phyloP scores from a whole-genome alignment of 2,888 invertebrate genomes.

The Callyntrura sp. region DNA sequence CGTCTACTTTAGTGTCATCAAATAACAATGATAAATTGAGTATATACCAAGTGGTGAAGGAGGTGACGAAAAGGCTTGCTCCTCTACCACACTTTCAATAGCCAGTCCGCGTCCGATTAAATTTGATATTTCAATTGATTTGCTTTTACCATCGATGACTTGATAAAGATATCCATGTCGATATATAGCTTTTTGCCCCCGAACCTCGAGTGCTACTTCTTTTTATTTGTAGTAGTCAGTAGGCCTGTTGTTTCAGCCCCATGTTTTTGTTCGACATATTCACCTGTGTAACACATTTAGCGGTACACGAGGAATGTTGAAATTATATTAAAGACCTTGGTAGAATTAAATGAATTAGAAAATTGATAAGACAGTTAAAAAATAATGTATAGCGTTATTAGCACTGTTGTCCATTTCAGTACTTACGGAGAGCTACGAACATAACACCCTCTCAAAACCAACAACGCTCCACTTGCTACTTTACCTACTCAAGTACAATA shows the following conservation, averaged over 20 bases:
- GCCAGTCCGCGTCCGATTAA: not conserved
- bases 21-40: conserved; percentile 37
- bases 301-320: not conserved
- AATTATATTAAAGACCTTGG: not conserved
- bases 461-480: not conserved
- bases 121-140: conserved; percentile 34
- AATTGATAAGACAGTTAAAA: conserved; percentile 73
- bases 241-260: conserved; percentile 17
- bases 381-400: conserved; percentile 64
- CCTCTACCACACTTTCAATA: not conserved
- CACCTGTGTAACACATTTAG: conserved; percentile 31
- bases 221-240: not conserved
- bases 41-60: conserved; percentile 25
- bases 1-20: conserved; percentile 22
- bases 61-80: conserved; percentile 10
- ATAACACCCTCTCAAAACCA: not conserved
- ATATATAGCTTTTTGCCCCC: too few species aligned
- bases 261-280: not conserved
- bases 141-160: not conserved
- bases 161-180: not conserved
- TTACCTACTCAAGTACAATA: not conserved
- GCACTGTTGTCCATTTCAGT: conserved; percentile 1
- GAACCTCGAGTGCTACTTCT: not conserved
- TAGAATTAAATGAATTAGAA: conserved; percentile 54
- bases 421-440: not conserved